Evolutionary conservation across 2,888 invertebrate species (phyloP), one percentile per base, ranked within the genome.

Genomic region (Cylloceria caligata): DNA sequence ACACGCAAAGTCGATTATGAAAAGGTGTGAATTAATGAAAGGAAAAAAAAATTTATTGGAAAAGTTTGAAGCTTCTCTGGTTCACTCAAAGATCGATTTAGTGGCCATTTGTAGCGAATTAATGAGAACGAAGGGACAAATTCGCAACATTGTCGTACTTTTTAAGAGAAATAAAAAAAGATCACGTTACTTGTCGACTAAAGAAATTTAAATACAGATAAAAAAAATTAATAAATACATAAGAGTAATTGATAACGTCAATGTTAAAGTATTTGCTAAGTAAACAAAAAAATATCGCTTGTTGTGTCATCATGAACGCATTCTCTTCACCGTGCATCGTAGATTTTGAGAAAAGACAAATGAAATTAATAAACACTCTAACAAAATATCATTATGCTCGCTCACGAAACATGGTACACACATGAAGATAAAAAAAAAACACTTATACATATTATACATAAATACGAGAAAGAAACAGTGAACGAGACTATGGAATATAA

Each of bases 231-330:
- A 80, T 76, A 81, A 77, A 30, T 69, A 45, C 30, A 47, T 75
- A 78, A 65, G 73, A 62, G 71, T 75, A 84, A 84, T n/a, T 30
- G 71, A 84, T 86, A 83, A 82, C 75, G 57, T 75, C 81, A 85
- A 65, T 72, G 84, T 86, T 87, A 81, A 84, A 83, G 78, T 84
- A 82, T 83, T 84, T 73, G 82, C 81, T 83, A 86, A 86, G 80
- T 86, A 60, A n/a, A 52, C 5, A 52, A 47, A 55, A 55, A 55
- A 86, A 67, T 87, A 87, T 86, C 79, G 86, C 86, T 87, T 87
- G 85, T 80, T 86, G 87, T 85, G 86, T 83, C 86, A 87, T 86
- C 84, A 85, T 85, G 81, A 55, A 79, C 77, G 85, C 83, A 85
- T 85, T 69, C 83, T 85, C 74, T 82, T 84, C 85, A 84, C 73